Conservation (phyloP, 2,888 invertebrate species). For the Odontothrips loti region DNA sequence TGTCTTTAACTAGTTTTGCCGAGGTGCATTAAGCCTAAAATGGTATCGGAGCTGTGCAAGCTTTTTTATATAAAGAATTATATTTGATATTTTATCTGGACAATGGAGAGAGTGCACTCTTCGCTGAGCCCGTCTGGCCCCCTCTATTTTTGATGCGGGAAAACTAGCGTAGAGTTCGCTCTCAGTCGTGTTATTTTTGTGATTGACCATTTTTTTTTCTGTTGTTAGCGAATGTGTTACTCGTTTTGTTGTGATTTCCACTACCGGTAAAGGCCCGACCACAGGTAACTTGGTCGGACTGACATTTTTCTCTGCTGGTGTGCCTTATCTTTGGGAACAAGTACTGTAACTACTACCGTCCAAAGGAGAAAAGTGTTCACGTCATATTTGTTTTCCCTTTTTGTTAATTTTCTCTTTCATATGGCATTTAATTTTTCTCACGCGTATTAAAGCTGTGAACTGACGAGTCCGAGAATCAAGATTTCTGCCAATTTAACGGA, state of each 20-base stretch:
- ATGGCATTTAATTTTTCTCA: not conserved
- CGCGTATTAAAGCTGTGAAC: not conserved
- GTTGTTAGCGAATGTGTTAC: conserved; percentile 19
- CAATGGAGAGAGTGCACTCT: not conserved
- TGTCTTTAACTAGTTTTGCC: conserved; percentile 2
- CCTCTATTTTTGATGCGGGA: not conserved
- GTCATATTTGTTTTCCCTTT: conserved; percentile 11
- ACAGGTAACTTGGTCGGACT: not conserved
- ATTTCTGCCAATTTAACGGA: not conserved
- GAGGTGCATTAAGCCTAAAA: conserved; percentile 8
- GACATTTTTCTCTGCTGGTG: not conserved
- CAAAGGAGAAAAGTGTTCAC: not conserved
- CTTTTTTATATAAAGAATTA: conserved; percentile 4
- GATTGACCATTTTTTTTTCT: conserved; percentile 11
- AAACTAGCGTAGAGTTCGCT: conserved; percentile 16
- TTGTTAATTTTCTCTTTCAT: conserved; percentile 13
- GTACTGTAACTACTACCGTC: conserved; percentile 13
- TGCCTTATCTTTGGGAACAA: conserved; percentile 13
- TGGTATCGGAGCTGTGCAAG: not conserved
- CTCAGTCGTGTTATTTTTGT: conserved; percentile 23
- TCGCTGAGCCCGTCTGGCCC: not conserved
- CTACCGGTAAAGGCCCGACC: not conserved
- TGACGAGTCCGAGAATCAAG: not conserved
- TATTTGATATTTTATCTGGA: conserved; percentile 19
- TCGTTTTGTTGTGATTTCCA: conserved; percentile 22